Evolutionary conservation across 2,113 vertebrate species (phyloP), one percentile per base, ranked within the genome.

Genomic region (Platysteira castanea): DNA sequence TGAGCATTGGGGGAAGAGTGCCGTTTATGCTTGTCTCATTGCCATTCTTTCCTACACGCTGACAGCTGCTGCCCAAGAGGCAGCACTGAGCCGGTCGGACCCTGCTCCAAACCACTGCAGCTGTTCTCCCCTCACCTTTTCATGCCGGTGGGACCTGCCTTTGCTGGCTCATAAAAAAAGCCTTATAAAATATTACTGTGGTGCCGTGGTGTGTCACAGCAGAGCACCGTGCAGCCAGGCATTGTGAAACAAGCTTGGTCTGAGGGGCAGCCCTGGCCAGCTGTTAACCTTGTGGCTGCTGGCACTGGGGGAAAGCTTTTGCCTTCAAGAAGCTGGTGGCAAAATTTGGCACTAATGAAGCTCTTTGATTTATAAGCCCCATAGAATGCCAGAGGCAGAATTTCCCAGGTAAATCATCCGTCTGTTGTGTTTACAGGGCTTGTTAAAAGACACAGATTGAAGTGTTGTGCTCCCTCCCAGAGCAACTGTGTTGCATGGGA

Each of bases 151-250:
- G 76, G 80, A 92, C 76, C 42, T 67, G 86, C 60, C 76, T 92
- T 84, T 87, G 73, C 71, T 63, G 64, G 39, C 84, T 87, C 44
- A 54, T 74, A 83, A 82, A 67, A 80, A 94, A 84, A 53, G 10
- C 23, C 23, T 92, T 79, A 63, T 93, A 59, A 95, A 97, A 81
- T 81, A 91, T 87, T 93, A 37, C 71, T 81, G 63, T 59, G 22
- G 30, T 93, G 77, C 60, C 2, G 6, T 23, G n/a, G 52, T 70
- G 89, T 77, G 90, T 89, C 89, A 67, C 79, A 68, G 68, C 6
- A 2, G 80, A 79, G 86, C 63, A 35, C 20, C 0, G 1, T 2
- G 5, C 59, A 88, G 41, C 68, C 71, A 52, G 79, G 71, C 76
- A n/a, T 31, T 7, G 2, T 80, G 60, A 67, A 82, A 76, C 22